Evolutionary conservation across 1,140 invertebrate species (phyloP), one percentile per base, ranked within the genome.

Genomic region (Melitaea cinxia): DNA sequence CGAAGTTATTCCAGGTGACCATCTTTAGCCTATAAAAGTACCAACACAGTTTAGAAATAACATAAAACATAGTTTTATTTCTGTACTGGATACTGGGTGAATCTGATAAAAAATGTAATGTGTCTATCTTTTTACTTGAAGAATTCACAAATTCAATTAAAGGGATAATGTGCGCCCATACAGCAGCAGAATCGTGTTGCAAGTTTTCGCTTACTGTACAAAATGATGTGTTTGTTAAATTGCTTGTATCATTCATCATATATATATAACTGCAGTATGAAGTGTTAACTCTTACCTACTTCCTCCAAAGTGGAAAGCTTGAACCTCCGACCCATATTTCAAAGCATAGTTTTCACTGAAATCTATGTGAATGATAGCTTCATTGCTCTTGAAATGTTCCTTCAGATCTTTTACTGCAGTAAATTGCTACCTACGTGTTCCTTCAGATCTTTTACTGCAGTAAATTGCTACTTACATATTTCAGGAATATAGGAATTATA

Each of bases 51-150:
- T 70, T 47, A 21, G 23, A 21, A 33, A 70, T 59, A 24, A 55
- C 30, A 45, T 55, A 65, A 57, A 66, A 70, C 21, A 66, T 70
- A 19, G 23, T 55, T 37, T 65, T 65, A 37, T 70, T 60, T 26
- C 68, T 26, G 24, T 70, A 70, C 28, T 70, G 50, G 14, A n/a
- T 49, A 5, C 26, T 60, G 0, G 53, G 53, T 4, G 30, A 17
- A 42, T 61, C 57, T 21, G 65, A 68, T 17, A 47, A 42, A 55
- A 68, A 61, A 33, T 65, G 45, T 26, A 65, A 1, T 6, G 28
- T 37, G 15, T 35, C 15, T 17, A 54, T 49, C 4, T 45, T 26
- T 45, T 28, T 1, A 30, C 14, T 30, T 14, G 15, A 14, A 0
- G 7, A 12, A n/a, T 17, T 17, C 2, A 17, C 42, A 17, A 45